Evolutionary conservation across 92 coral and sea anemone species (phyloP).

Genomic region (Siderastrea radians): DNA sequence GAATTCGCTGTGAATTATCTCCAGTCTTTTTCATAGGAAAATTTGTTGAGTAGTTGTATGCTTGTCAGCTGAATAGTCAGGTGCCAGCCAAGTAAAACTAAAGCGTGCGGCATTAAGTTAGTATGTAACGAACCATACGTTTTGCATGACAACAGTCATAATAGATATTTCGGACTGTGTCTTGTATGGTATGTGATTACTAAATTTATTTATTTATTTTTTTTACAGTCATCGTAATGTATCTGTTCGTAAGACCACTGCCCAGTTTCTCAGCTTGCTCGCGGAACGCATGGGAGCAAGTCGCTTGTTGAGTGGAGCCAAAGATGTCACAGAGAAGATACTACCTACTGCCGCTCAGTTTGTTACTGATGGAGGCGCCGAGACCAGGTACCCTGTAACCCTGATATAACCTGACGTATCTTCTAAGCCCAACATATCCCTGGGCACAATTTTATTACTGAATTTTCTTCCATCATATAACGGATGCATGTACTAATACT

Average conservation of each 20-base stretch:
- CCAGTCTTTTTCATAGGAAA: background rate
- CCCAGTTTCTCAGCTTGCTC: constrained; percentile 91
- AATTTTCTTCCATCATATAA: no score
- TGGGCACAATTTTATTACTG: no score
- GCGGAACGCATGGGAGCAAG: constrained; percentile 95
- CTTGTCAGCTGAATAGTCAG: background rate
- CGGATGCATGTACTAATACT: background rate
- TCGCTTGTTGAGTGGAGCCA: constrained; percentile 95
- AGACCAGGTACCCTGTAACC: constrained; percentile 75
- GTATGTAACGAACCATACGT: no score
- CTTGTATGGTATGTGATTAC: background rate
- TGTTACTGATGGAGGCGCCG: constrained; percentile 94
- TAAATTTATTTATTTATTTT: background rate
- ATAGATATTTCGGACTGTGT: background rate
- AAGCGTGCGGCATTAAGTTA: no score
- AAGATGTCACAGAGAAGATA: constrained; percentile 93
- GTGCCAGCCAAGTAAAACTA: background rate
- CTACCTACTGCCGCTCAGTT: constrained; percentile 92
- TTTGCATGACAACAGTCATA: no score
- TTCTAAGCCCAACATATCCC: no score
- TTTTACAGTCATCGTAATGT: constrained; percentile 90
- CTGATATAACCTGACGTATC: no score
- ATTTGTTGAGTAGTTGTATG: background rate
- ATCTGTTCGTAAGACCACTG: constrained; percentile 89
- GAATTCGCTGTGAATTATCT: constrained; percentile 7